These are phyloP conservation scores for Trachelus iudaicus DNA, from an alignment of 2,888 invertebrate genomes.

Conservation along the genomic window DNA sequence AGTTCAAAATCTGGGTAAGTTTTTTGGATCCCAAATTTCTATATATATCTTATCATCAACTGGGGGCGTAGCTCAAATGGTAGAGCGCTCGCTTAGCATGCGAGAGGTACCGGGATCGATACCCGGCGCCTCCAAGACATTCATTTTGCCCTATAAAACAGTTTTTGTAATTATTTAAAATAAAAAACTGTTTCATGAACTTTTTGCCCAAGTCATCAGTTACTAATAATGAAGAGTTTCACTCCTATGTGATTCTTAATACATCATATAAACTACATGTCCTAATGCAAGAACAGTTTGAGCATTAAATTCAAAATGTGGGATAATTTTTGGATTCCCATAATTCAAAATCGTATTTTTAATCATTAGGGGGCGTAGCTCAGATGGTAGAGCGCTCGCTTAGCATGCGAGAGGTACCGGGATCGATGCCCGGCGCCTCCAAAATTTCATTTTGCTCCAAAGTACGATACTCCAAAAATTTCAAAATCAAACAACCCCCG, in stretches of 20 bases:
- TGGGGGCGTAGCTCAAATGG: conserved; percentile 47
- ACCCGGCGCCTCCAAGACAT: conserved; percentile 41
- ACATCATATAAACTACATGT: too few species aligned
- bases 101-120: conserved; percentile 51
- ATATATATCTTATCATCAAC: not conserved
- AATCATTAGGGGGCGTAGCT: conserved; percentile 40
- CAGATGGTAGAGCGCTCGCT: conserved; percentile 48
- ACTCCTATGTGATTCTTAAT: too few species aligned
- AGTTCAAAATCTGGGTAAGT: not conserved
- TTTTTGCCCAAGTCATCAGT: too few species aligned
- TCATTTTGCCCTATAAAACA: too few species aligned
- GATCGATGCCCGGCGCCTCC: conserved; percentile 49
- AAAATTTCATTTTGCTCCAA: conserved; percentile 18
- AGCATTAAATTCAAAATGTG: too few species aligned
- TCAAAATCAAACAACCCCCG: not conserved
- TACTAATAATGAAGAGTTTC: too few species aligned
- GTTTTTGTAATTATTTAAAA: too few species aligned
- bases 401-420: conserved; percentile 48
- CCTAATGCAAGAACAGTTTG: too few species aligned
- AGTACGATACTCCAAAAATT: not conserved
- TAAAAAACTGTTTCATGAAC: too few species aligned
- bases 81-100: conserved; percentile 48
- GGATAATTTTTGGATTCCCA: not conserved
- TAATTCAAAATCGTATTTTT: not conserved
- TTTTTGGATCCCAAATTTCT: not conserved